Evolutionary conservation across 2,113 vertebrate species (phyloP), one percentile per base, ranked within the genome.

Genomic region (Myodes glareolus): DNA sequence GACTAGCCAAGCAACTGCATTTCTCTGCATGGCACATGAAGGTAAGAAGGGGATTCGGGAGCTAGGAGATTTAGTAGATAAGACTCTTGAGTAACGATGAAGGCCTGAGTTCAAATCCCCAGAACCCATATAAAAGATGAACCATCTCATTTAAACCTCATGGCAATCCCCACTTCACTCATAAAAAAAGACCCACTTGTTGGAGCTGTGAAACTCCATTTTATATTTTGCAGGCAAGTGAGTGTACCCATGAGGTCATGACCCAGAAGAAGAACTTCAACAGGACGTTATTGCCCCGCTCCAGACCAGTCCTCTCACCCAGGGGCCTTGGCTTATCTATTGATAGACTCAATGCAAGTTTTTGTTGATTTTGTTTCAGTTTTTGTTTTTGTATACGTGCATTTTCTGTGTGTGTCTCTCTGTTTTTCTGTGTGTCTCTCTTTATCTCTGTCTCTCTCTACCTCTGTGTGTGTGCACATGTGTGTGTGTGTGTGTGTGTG

Each of bases 11-110:
- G 13, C 25, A 19, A 27, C 67, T 1, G 7, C 8, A 9, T 39
- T 21, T 13, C 25, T 65, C 21, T 42, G 52, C 7, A 0, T 0
- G 21, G 42, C n/a, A 42, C 27, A 3, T 0, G 1, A 72, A 21
- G 45, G 36, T 3, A 11, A 6, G 19, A 1, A n/a, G 52, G 13
- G 19, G n/a, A 25, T 61, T 39, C 5, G 27, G 11, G 21, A 63
- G 29, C 39, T 12, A 47, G 8, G 23, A 16, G 85, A 42, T 23
- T 11, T 16, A 21, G 1, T 0, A 4, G 45, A 25, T 27, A 17
- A 13, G 39, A 42, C 13, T 36, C 21, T 13, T 27, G 50, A 13
- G 42, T 17, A 36, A 67, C 14, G 45, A 29, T 17, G 52, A 45
- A 1, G 12, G n/a, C 52, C 7, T 7, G 13, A 63, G 27, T 47